These are phyloP conservation scores for Acanthosepion esculentum DNA, from an alignment of 2,888 invertebrate genomes.

Conservation along the genomic window DNA sequence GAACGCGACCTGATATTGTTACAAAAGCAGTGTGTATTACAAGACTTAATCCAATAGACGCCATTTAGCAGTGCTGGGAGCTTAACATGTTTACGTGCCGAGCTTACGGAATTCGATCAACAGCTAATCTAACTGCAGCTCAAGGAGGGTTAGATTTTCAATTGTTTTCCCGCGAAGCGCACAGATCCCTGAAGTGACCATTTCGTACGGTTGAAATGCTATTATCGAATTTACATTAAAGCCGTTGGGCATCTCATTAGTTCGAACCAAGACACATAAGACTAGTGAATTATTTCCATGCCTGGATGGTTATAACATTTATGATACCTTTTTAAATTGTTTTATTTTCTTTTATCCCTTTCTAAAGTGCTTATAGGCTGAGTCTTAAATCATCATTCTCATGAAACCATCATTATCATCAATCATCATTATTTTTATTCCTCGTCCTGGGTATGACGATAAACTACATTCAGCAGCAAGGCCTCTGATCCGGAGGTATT, in stretches of 20 bases:
- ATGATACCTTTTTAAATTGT: background rate
- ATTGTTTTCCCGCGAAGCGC: background rate
- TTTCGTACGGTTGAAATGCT: background rate
- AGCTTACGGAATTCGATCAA: background rate
- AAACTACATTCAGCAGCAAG: too few relatives aligned
- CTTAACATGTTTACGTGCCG: background rate
- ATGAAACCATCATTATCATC: background rate
- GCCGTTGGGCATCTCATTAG: background rate
- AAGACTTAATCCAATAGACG: background rate
- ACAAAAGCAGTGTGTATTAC: background rate
- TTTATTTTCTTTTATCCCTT: background rate
- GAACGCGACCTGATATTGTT: background rate
- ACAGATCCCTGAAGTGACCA: background rate
- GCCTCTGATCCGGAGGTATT: too few relatives aligned
- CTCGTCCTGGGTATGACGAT: too few relatives aligned
- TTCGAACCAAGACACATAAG: background rate
- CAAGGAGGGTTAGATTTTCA: background rate
- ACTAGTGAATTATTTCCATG: background rate
- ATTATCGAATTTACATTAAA: background rate
- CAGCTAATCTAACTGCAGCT: conserved; percentile 15
- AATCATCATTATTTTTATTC: background rate
- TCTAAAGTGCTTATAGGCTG: background rate
- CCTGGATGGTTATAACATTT: background rate
- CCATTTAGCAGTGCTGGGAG: background rate
- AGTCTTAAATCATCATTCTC: background rate